Evolutionary conservation across 2,888 invertebrate species (phyloP).

Genomic region (Nasonovia ribisnigri): DNA sequence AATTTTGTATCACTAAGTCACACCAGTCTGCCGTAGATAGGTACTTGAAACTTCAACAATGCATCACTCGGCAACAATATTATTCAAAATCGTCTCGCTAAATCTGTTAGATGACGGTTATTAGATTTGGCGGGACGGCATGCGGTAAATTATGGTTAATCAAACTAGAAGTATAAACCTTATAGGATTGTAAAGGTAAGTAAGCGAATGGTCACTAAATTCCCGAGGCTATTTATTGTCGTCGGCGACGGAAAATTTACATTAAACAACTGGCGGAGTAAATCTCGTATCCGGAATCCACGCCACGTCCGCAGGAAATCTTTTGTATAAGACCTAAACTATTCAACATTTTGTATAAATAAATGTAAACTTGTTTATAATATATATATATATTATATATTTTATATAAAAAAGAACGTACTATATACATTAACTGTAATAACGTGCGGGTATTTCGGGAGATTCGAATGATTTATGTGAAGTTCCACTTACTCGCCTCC

Average conservation of each 20-base stretch:
- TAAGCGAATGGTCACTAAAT: conserved; percentile 24
- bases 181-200: neutral
- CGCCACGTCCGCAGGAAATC: conserved; percentile 62
- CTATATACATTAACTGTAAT: conserved; percentile 41
- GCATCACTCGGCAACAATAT: neutral
- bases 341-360: conserved; percentile 42
- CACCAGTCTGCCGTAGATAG: no score
- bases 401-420: conserved; percentile 11
- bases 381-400: neutral
- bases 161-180: neutral
- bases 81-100: neutral
- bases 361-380: conserved; percentile 28
- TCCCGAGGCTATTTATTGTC: conserved; percentile 51
- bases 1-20: no score
- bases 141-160: conserved; percentile 2
- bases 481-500: neutral
- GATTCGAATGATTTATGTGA: conserved; percentile 62
- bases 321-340: conserved; percentile 49
- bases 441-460: conserved; percentile 39
- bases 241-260: conserved; percentile 51
- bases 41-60: neutral
- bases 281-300: conserved; percentile 61
- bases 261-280: conserved; percentile 46
- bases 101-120: neutral
- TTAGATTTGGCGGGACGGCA: neutral